Conservation (phyloP, 2,113 vertebrate genomes). For the Parus major region DNA sequence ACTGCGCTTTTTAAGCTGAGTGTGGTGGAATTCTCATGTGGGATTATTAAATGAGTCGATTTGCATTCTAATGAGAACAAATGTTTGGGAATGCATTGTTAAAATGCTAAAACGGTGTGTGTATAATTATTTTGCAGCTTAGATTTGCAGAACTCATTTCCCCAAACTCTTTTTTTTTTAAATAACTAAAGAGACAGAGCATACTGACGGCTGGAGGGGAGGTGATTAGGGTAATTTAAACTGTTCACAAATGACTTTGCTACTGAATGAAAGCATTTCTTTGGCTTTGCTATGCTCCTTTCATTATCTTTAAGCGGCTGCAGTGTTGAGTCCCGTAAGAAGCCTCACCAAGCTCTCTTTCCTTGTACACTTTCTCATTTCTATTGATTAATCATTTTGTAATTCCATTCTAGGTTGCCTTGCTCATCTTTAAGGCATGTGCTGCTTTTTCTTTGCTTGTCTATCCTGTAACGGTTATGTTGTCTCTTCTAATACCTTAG, state of each 20-base stretch:
- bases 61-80: constrained; percentile 92
- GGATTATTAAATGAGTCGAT: constrained; percentile 87
- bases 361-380: constrained; percentile 79
- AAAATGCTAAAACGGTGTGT: constrained; percentile 86
- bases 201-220: constrained; percentile 80
- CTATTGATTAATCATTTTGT: constrained; percentile 92
- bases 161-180: constrained; percentile 79
- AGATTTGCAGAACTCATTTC: constrained; percentile 84
- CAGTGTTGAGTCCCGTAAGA: constrained; percentile 74
- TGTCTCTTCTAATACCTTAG: constrained; percentile 80
- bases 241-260: constrained; percentile 83
- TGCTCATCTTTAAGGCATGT: constrained; percentile 83
- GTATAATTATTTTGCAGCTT: constrained; percentile 89
- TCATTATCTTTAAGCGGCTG: constrained; percentile 79
- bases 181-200: constrained; percentile 81
- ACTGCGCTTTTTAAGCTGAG: constrained; percentile 80
- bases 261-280: constrained; percentile 78
- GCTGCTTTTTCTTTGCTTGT: constrained; percentile 79
- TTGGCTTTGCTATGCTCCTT: constrained; percentile 74
- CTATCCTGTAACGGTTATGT: constrained; percentile 80
- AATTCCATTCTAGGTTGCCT: constrained; percentile 84
- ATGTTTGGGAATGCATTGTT: constrained; percentile 94
- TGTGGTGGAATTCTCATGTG: constrained; percentile 85
- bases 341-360: constrained; percentile 79
- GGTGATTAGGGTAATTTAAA: constrained; percentile 86